Base-by-base conservation (phyloP, 2,113 vertebrate genomes). In the Malaclemys terrapin region DNA sequence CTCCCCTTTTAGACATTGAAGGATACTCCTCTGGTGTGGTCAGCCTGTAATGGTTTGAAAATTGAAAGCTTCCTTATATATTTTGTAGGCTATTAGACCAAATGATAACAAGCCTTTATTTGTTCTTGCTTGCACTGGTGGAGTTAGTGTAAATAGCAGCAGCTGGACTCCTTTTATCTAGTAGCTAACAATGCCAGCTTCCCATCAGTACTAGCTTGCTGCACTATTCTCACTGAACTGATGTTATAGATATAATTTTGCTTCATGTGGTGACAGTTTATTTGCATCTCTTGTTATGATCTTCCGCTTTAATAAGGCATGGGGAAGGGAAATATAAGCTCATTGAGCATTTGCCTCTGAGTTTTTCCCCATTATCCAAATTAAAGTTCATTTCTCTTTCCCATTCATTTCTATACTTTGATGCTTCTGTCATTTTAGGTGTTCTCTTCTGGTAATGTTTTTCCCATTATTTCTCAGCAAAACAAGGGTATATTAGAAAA, bases 361-460 rank as follows among this genome's bases (percentile, higher is more conserved):
- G 89, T 96, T 97, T 97, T 96, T 96, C 88, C 88, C 38, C 59
- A 16, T 97, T 97, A 97, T 72, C 92, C 80, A 93, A 84, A 94
- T 47, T 89, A 87, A 96, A 76, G 10, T 86, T 93, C 7, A 95
- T 97, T 93, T 81, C 69, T 89, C 94, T 22, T n/a, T 91, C 96
- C 86, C 96, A 3, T 95, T 96, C 88, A 96, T 96, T 91, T 95
- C 93, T 94, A 86, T 96, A 88, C 52, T 95, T 96, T 87, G 38
- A 81, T 94, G 52, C 87, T 95, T 87, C 87, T 96, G n/a, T 93
- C 29, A 82, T 94, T 94, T 85, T 47, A 57, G 52, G 84, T 95
- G 42, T 93, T 97, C 97, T 91, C 50, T 76, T 96, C 95, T 88
- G 89, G 59, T 38, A 6, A 69, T 88, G 59, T 19, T 91, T 91